Conservation (phyloP, 2,113 vertebrate species). For the Orthonyx spaldingii region DNA sequence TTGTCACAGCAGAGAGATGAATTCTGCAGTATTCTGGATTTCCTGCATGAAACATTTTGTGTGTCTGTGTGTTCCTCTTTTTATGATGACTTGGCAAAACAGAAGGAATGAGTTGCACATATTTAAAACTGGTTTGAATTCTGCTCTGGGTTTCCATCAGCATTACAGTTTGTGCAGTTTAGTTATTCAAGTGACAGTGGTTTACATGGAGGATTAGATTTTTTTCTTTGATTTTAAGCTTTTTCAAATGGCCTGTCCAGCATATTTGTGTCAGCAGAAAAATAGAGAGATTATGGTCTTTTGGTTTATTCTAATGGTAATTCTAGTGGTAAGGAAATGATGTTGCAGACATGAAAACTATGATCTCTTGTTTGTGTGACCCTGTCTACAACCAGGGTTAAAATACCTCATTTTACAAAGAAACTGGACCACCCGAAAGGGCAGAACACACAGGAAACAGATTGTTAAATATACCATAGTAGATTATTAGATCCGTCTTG, state of each 20-base stretch:
- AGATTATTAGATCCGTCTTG: background rate
- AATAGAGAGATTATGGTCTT: background rate
- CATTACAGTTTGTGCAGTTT: background rate
- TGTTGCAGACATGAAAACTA: background rate
- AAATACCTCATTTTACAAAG: background rate
- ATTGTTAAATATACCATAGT: background rate
- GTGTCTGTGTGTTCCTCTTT: background rate
- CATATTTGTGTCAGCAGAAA: background rate
- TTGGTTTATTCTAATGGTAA: background rate
- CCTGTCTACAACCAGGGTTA: background rate
- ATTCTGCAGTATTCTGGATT: background rate
- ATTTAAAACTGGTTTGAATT: background rate
- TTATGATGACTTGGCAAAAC: background rate
- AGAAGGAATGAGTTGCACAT: background rate
- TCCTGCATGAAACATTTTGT: background rate
- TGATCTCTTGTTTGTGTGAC: background rate
- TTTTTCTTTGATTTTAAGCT: background rate
- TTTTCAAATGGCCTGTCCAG: background rate
- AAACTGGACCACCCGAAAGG: background rate
- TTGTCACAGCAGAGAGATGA: background rate
- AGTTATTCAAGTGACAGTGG: background rate
- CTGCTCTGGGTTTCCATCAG: background rate
- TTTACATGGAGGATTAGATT: background rate
- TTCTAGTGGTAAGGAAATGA: background rate
- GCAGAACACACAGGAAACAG: background rate